These are phyloP conservation scores for Excalfactoria chinensis DNA, from an alignment of 2,113 vertebrate genomes.

Conservation along the genomic window DNA sequence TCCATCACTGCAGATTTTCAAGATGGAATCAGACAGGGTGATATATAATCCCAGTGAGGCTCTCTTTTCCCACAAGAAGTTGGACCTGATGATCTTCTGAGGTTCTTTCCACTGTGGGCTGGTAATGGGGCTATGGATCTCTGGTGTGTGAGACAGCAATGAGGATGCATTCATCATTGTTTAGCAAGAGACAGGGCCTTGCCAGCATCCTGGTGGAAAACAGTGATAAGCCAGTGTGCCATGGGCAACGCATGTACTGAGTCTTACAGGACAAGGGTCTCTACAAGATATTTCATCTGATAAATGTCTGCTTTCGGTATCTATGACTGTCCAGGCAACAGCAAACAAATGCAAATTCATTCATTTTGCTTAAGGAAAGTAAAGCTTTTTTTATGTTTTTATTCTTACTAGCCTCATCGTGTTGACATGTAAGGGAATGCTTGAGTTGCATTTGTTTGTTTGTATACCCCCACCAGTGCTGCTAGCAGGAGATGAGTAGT, in stretches of 20 bases:
- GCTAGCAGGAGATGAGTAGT: background rate
- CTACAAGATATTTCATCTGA: background rate
- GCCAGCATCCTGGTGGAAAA: background rate
- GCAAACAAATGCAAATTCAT: background rate
- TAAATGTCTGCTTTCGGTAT: background rate
- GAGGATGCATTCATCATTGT: background rate
- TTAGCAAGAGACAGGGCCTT: background rate
- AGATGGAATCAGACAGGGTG: background rate
- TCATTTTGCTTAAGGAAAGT: background rate
- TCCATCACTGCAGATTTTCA: background rate
- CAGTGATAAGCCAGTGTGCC: background rate
- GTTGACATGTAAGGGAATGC: background rate
- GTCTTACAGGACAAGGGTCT: background rate
- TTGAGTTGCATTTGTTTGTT: background rate
- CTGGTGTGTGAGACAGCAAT: background rate
- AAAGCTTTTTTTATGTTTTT: background rate
- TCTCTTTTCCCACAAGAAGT: background rate
- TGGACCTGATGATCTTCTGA: background rate
- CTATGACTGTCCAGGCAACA: background rate
- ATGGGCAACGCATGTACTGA: background rate
- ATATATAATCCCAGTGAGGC: background rate
- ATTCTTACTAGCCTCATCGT: background rate
- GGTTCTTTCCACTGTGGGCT: background rate
- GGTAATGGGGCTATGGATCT: background rate
- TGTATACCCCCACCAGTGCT: background rate